phyloP scores from a whole-genome alignment of 2,797 vertebrate species.

The Trichosurus vulpecula region DNA sequence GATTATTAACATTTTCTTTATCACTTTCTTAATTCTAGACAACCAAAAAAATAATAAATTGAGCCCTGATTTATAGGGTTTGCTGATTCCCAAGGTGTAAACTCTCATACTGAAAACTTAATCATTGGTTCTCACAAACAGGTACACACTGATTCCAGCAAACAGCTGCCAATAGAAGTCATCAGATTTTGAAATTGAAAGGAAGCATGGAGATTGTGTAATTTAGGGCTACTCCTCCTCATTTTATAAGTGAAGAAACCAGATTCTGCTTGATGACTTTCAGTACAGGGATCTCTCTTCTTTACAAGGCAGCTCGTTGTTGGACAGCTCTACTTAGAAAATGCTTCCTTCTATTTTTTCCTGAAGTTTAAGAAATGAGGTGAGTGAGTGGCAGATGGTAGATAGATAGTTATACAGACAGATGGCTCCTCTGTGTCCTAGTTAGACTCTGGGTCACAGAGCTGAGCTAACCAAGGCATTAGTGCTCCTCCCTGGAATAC shows the following conservation, averaged over 20 bases:
- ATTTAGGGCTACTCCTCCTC: neutral
- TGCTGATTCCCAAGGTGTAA: neutral
- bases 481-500: neutral
- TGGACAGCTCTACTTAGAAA: neutral
- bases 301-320: neutral
- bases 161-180: neutral
- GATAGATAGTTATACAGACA: rapidly evolving
- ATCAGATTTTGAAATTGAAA: neutral
- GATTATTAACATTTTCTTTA: neutral
- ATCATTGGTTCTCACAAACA: neutral
- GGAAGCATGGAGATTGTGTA: neutral
- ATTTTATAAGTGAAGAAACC: neutral
- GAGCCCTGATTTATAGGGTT: neutral
- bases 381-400: rapidly evolving
- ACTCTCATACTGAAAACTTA: neutral
- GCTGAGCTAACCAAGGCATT: neutral
- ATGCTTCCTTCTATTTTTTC: neutral
- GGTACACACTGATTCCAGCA: neutral
- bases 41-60: neutral
- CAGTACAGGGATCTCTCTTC: neutral
- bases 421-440: neutral
- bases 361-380: rapidly evolving
- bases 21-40: neutral
- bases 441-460: neutral
- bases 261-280: neutral